phyloP scores from a whole-genome alignment of 2,888 invertebrate species.

The Platypus cylindrus region DNA sequence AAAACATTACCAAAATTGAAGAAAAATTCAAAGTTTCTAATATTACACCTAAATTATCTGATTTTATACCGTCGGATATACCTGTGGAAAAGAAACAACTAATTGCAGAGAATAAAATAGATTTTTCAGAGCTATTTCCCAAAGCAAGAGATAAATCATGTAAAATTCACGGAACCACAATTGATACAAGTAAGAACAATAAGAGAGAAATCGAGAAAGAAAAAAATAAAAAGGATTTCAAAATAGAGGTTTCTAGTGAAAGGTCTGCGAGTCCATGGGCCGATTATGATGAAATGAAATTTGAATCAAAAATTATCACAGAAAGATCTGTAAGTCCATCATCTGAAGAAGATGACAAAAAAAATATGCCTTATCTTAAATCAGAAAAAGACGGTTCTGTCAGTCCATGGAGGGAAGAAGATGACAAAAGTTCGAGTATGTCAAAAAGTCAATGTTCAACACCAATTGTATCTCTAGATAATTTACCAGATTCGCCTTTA shows the following conservation, averaged over 20 bases:
- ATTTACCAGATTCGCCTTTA: conserved; percentile 48
- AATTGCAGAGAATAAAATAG: too few species aligned
- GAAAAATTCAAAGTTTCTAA: too few species aligned
- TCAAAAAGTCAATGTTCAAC: conserved; percentile 32
- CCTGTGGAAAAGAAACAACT: too few species aligned
- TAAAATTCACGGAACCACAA: too few species aligned
- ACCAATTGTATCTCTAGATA: conserved; percentile 44
- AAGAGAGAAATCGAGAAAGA: conserved; percentile 12
- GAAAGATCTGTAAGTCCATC: conserved; percentile 7
- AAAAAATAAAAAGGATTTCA: conserved; percentile 13
- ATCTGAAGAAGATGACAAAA: conserved; percentile 8
- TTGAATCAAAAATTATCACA: conserved; percentile 4
- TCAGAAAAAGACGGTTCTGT: conserved; percentile 39
- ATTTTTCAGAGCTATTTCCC: too few species aligned
- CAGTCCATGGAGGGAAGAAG: conserved; percentile 44
- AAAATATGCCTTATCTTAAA: conserved; percentile 26
- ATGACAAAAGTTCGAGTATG: conserved; percentile 26
- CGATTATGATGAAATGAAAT: conserved; percentile 14
- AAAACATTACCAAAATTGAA: too few species aligned
- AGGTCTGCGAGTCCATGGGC: conserved; percentile 4
- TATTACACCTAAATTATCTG: too few species aligned
- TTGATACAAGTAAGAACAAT: too few species aligned
- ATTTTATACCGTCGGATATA: too few species aligned
- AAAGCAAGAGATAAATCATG: too few species aligned
- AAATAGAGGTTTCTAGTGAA: too few species aligned